Conservation (phyloP, 1,140 invertebrate species). For the Drosophila athabasca region DNA sequence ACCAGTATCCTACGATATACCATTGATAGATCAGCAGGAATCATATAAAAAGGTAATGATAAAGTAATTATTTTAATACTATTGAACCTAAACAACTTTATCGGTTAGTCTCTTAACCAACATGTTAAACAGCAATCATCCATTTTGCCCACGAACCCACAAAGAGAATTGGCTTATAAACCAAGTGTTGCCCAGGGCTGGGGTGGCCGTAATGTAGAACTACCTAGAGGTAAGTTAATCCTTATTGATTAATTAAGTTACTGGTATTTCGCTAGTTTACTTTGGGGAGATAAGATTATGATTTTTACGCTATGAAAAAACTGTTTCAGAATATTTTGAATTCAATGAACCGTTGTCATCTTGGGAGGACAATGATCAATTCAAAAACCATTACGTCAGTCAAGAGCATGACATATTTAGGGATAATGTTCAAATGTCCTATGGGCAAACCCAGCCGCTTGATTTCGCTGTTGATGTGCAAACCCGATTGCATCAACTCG, state of each 20-base stretch:
- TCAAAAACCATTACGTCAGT: background rate
- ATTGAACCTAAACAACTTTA: background rate
- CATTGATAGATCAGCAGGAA: constrained; percentile 9
- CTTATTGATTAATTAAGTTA: background rate
- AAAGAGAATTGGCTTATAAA: constrained; percentile 83
- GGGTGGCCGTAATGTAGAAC: constrained; percentile 80
- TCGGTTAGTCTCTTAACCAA: background rate
- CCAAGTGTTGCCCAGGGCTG: constrained; percentile 85
- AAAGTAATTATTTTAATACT: background rate
- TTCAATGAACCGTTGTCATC: constrained; percentile 9
- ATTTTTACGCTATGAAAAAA: background rate
- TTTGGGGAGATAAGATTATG: too few relatives aligned
- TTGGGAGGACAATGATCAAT: background rate
- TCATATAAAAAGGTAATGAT: constrained; percentile 30
- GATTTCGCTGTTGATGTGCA: constrained; percentile 40
- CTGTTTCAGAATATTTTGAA: constrained; percentile 44
- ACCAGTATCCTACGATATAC: background rate
- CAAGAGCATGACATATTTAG: background rate
- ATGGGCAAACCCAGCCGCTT: background rate
- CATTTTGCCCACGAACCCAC: constrained; percentile 44
- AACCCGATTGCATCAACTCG: constrained; percentile 41
- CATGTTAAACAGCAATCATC: constrained; percentile 7
- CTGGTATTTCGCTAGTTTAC: too few relatives aligned
- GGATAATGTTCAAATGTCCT: background rate
- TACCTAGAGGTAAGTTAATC: constrained; percentile 71